Conservation (phyloP, 2,113 vertebrate genomes). For the Hemicordylus capensis region DNA sequence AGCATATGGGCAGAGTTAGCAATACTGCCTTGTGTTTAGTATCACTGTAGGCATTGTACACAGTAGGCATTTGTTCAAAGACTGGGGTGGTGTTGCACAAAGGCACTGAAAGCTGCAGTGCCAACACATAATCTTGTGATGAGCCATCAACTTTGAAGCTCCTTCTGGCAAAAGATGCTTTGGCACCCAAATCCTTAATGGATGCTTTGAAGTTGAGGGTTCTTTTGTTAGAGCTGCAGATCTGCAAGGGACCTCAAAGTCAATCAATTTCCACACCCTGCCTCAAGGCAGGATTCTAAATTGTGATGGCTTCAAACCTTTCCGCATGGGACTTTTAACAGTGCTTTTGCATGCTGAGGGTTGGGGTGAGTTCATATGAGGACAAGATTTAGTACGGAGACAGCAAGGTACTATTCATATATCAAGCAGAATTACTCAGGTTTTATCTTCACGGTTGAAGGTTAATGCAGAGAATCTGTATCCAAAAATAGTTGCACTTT, state of each 20-base stretch:
- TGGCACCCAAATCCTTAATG: neutral
- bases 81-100: neutral
- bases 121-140: neutral
- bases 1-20: constrained; percentile 9
- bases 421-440: too few relatives aligned
- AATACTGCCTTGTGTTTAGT: neutral
- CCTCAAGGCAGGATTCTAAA: neutral
- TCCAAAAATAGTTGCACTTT: too few relatives aligned
- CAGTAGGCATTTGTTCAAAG: constrained; percentile 37
- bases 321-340: too few relatives aligned
- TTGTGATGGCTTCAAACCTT: neutral
- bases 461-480: too few relatives aligned
- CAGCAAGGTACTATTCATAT: too few relatives aligned
- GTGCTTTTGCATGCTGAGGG: too few relatives aligned
- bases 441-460: too few relatives aligned
- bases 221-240: neutral
- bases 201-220: constrained; percentile 15
- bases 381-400: too few relatives aligned
- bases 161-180: neutral
- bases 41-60: constrained; percentile 13
- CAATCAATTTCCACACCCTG: neutral
- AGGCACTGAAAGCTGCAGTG: constrained; percentile 19
- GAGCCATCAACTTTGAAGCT: neutral
- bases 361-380: too few relatives aligned
- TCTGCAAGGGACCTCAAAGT: neutral